Evolutionary conservation across 2,888 invertebrate genomes (phyloP), one percentile per base, ranked within the genome.

Genomic region (Apamea monoglypha): DNA sequence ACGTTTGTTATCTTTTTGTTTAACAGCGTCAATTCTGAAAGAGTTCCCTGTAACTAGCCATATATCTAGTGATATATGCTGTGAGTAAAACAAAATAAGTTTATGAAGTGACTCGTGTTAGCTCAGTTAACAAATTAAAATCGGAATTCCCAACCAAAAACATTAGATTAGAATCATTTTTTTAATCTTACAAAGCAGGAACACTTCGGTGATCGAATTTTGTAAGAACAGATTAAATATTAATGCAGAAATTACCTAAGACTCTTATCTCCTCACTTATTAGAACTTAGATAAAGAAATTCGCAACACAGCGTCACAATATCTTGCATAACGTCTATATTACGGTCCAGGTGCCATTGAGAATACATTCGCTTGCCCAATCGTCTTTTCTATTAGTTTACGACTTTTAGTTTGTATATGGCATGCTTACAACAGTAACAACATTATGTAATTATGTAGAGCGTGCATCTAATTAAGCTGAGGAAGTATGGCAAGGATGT

Each of bases 341-440:
- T 91, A 92, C 92, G 91, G 91, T 92, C 91, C 91, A 93, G 92
- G 92, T 92, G 92, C 91, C 91, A 93, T 93, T 91, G 91, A 94
- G 94, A 93, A 94, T 94, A 92, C 89, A 91, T 91, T 84, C 83
- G 72, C 91, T 96, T 95, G 90, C 92, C 87, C 91, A 94, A 96
- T 93, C 89, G 91, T 91, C 91, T 92, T 90, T 91, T 89, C 87
- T 88, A 92, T 92, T 91, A 90, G 90, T 92, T 92, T 89, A 90
- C 90, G 86, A 91, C 88, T 92, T 90, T 90, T 89, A 81, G 81
- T 82, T 84, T 78, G 50, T 80, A 67, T 80, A 78, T 79, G 79
- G 78, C 76, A 70, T 77, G 64, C 78, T 84, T 82, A 79, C 83
- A 86, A 64, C 76, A 66, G 50, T 64, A 69, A 53, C n/a, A 69